Evolutionary conservation across 2,888 invertebrate genomes (phyloP).

Genomic region (Chironomus tentans): DNA sequence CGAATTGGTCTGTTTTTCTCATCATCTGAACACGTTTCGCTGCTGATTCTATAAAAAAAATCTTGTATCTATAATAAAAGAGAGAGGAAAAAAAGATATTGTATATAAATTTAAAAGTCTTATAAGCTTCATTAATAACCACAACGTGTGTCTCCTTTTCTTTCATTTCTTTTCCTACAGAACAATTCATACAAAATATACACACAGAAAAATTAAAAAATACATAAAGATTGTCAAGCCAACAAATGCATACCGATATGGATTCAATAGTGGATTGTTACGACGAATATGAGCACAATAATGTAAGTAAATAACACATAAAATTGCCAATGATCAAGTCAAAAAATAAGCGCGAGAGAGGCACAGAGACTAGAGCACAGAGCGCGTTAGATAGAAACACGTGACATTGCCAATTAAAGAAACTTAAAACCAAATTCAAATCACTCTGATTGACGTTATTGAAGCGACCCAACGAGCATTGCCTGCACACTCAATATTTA

Average conservation of each 20-base stretch:
- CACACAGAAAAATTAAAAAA: neutral
- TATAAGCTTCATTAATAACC: neutral
- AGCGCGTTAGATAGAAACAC: neutral
- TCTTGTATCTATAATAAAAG: neutral
- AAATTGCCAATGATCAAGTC: too few relatives aligned
- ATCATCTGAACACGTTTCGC: neutral
- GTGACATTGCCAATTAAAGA: conserved; percentile 9
- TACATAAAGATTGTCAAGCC: neutral
- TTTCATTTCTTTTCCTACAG: neutral
- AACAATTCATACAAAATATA: neutral
- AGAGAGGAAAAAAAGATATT: neutral
- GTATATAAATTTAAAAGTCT: neutral
- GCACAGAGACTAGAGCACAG: neutral
- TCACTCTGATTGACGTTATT: conserved; percentile 12
- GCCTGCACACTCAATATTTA: neutral
- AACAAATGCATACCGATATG: neutral
- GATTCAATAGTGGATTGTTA: conserved; percentile 19
- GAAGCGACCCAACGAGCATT: neutral
- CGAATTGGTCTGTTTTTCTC: neutral
- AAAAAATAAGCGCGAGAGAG: neutral
- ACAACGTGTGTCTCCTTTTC: neutral
- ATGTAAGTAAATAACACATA: conserved; percentile 1
- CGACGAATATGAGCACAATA: neutral
- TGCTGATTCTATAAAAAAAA: neutral
- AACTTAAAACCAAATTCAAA: neutral